phyloP scores from a whole-genome alignment of 2,888 invertebrate species.

The Notocelia uddmanniana region DNA sequence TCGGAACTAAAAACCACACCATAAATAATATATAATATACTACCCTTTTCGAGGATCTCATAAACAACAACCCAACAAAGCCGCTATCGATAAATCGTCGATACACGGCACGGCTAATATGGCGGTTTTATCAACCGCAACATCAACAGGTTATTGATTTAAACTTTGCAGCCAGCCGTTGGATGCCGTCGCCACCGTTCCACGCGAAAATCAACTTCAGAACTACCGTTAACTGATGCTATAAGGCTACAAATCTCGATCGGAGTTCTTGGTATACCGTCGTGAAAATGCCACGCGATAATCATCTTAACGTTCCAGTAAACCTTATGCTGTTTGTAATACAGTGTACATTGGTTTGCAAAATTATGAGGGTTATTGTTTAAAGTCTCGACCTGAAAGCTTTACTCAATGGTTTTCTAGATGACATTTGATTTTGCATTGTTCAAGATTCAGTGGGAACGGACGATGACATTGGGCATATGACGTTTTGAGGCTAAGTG shows the following conservation, averaged over 20 bases:
- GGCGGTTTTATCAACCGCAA: constrained; percentile 34
- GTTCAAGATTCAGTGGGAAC: constrained; percentile 25
- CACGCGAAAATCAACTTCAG: constrained; percentile 2
- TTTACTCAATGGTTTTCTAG: constrained; percentile 40
- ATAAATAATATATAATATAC: no score
- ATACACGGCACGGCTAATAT: constrained; percentile 36
- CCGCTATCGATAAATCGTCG: constrained; percentile 14
- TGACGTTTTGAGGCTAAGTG: constrained; percentile 1
- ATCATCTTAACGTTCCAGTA: constrained; percentile 1
- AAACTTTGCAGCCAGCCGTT: constrained; percentile 37
- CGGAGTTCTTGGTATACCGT: background rate
- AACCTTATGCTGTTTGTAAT: constrained; percentile 15
- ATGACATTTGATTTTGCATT: constrained; percentile 38
- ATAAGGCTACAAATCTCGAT: constrained; percentile 15
- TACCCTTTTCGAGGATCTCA: constrained; percentile 4
- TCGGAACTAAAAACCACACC: background rate
- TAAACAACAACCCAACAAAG: background rate
- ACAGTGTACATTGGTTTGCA: constrained; percentile 19
- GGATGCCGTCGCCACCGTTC: constrained; percentile 14
- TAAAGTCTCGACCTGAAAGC: constrained; percentile 36
- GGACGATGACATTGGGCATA: background rate
- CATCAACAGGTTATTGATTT: constrained; percentile 47
- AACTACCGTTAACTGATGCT: background rate
- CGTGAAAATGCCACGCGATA: constrained; percentile 3
- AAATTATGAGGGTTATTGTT: constrained; percentile 12